Conservation (phyloP, 2,113 vertebrate species). For the Baryphthengus martii region DNA sequence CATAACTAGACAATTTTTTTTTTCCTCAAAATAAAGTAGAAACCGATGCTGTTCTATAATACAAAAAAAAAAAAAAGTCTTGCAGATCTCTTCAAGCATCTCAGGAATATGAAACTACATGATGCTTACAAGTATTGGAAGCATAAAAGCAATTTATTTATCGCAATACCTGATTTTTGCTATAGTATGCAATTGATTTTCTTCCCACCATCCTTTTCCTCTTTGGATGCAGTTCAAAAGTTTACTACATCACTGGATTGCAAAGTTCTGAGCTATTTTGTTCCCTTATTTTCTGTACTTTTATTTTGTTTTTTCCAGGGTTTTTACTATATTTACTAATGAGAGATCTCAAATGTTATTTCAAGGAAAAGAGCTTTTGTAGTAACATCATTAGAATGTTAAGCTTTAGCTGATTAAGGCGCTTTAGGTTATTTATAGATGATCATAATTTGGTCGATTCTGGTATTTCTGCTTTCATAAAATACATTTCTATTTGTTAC, state of each 20-base stretch:
- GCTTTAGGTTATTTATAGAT: neutral
- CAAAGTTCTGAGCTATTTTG: neutral
- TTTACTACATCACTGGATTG: neutral
- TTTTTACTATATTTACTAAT: neutral
- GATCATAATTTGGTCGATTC: neutral
- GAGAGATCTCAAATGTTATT: neutral
- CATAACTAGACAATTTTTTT: neutral
- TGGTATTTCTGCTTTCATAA: neutral
- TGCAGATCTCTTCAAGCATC: neutral
- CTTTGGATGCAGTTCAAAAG: neutral
- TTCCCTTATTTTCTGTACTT: neutral
- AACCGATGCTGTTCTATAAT: neutral
- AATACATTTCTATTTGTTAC: neutral
- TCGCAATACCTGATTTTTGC: neutral
- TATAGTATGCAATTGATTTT: neutral
- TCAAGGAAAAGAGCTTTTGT: neutral
- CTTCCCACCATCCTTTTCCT: neutral
- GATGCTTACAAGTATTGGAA: conserved; percentile 6
- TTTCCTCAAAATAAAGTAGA: neutral
- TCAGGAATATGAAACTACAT: neutral
- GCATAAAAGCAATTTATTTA: conserved; percentile 1
- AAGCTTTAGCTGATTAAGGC: neutral
- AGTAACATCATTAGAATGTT: neutral
- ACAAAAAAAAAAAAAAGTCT: neutral
- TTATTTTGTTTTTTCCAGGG: neutral